Conservation (phyloP, 1,140 invertebrate species). For the Brachionus manjavacas region DNA sequence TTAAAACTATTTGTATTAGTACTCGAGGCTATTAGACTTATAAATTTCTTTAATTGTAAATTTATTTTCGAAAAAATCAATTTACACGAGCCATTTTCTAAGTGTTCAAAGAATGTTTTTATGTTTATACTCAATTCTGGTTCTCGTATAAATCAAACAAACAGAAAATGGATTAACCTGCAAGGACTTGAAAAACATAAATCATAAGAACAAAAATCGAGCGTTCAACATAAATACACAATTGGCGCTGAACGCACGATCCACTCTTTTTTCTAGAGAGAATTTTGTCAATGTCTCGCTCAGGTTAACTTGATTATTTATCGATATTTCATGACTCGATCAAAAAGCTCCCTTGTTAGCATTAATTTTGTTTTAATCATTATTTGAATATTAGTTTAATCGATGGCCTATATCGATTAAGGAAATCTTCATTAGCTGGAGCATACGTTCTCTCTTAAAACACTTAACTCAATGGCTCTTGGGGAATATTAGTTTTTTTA, state of each 20-base stretch:
- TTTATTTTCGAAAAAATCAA: neutral
- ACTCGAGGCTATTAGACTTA: slow-evolving; percentile 28
- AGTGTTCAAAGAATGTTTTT: neutral
- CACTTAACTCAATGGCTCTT: slow-evolving; percentile 7
- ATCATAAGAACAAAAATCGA: neutral
- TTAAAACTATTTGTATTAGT: neutral
- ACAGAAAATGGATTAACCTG: slow-evolving; percentile 17
- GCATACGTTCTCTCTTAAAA: slow-evolving; percentile 5
- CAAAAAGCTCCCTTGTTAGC: neutral
- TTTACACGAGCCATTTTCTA: slow-evolving; percentile 19
- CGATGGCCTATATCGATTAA: neutral
- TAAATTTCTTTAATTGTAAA: slow-evolving; percentile 23
- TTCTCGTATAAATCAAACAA: slow-evolving; percentile 11
- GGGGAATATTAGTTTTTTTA: slow-evolving; percentile 2
- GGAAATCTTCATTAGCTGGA: neutral
- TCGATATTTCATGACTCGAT: slow-evolving; percentile 32
- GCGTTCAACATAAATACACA: neutral
- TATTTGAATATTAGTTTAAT: slow-evolving; percentile 4
- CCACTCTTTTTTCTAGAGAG: neutral
- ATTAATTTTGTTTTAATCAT: slow-evolving; percentile 25
- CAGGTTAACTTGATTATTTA: neutral
- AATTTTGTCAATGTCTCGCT: slow-evolving; percentile 3
- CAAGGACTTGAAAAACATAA: slow-evolving; percentile 10
- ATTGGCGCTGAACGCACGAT: neutral
- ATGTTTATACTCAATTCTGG: slow-evolving; percentile 1